Evolutionary conservation across 2,888 invertebrate species (phyloP), one percentile per base, ranked within the genome.

Genomic region (Palloptera scutellata): DNA sequence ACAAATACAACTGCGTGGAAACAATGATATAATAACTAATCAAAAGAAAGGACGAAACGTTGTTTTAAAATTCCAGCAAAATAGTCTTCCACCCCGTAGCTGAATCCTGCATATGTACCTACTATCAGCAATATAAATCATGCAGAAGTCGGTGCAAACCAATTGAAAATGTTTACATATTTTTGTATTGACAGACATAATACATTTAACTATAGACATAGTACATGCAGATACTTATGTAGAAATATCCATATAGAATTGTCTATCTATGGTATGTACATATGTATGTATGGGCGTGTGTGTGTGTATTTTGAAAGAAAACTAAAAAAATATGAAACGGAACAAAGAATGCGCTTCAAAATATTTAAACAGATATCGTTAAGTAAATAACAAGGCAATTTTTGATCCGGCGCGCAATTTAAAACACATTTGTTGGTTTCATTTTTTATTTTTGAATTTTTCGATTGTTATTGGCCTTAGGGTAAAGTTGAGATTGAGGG

Each of bases 341-440:
- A 51, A 20, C 48, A 63, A 30, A 20, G 42, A 63, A 30, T 30
- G 55, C 58, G 57, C 60, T 60, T 17, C 61, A 58, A 63, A 68
- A 68, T 61, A 57, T 67, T 70, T 75, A 75, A 76, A 72, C 78
- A 78, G 79, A 79, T 79, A 79, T 79, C 78, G 78, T 79, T 79
- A 79, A 78, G 78, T 78, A 78, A 79, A 79, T 79, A 79, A 79
- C 77, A 58, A 76, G 76, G 74, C 77, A 76, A 76, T 79, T 79
- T 78, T 79, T 78, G 79, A 77, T 77, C 77, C 74, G 76, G 73
- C 76, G 11, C 30, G 77, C 78, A 77, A 75, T 79, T 78, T 74
- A 77, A 73, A 70, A 77, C 70, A 65, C 74, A 75, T 78, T 76
- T 77, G 74, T 68, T 70, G 52, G 15, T 63, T 61, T 55, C 55